Evolutionary conservation across 1,140 invertebrate species (phyloP).

Genomic region (Rhyzopertha dominica): DNA sequence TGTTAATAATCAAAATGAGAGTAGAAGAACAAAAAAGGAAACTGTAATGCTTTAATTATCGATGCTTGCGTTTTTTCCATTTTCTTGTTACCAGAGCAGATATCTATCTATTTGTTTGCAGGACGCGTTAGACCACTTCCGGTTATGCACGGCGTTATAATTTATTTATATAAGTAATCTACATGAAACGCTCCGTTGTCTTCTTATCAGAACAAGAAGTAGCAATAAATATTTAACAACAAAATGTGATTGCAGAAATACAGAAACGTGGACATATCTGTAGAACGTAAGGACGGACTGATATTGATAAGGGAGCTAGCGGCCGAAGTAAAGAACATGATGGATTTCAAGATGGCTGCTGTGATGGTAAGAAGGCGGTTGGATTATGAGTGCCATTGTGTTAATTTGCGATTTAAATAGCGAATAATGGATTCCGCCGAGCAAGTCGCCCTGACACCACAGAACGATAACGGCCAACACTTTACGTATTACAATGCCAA

Average conservation of each 20-base stretch:
- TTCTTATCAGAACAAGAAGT: too few relatives aligned
- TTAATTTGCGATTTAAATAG: slow-evolving; percentile 44
- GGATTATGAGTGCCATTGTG: not conserved
- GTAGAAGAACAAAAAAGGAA: too few relatives aligned
- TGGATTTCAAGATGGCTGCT: slow-evolving; percentile 85
- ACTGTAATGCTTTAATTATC: too few relatives aligned
- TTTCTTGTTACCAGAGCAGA: slow-evolving; percentile 1
- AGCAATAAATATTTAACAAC: too few relatives aligned
- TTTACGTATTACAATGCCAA: slow-evolving; percentile 64
- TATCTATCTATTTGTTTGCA: too few relatives aligned
- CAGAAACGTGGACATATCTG: slow-evolving; percentile 63
- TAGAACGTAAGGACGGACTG: slow-evolving; percentile 75
- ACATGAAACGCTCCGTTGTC: too few relatives aligned
- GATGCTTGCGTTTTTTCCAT: not conserved
- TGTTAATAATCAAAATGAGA: too few relatives aligned
- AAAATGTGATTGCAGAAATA: slow-evolving; percentile 74
- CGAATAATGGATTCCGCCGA: slow-evolving; percentile 83
- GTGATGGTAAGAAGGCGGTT: slow-evolving; percentile 78
- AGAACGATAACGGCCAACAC: slow-evolving; percentile 47
- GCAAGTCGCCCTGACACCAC: slow-evolving; percentile 69
- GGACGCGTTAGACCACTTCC: too few relatives aligned
- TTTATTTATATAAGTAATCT: too few relatives aligned
- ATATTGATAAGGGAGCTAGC: slow-evolving; percentile 77
- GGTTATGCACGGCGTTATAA: too few relatives aligned
- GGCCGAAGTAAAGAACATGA: slow-evolving; percentile 80